Evolutionary conservation across 2,888 invertebrate genomes (phyloP).

Genomic region (Xestoiulus laeticollis): DNA sequence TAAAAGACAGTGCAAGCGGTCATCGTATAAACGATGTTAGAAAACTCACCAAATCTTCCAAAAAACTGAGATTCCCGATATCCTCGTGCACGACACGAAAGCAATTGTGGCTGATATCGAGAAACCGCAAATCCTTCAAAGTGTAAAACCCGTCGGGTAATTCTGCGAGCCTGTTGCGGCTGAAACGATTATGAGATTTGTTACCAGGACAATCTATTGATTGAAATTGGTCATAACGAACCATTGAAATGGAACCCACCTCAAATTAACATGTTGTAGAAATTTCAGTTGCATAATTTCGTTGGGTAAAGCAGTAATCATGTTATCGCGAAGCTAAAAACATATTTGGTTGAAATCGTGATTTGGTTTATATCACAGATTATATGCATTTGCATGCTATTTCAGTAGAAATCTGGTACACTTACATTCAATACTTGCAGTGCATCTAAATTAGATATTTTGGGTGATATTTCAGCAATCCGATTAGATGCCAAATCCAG

Average conservation of each 20-base stretch:
- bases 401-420: background rate
- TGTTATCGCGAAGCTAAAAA: conserved; percentile 33
- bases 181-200: conserved; percentile 44
- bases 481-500: conserved; percentile 71
- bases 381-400: background rate
- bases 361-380: background rate
- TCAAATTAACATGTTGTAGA: conserved; percentile 29
- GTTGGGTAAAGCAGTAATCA: conserved; percentile 9
- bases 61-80: conserved; percentile 80
- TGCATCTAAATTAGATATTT: conserved; percentile 63
- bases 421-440: conserved; percentile 66
- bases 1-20: background rate
- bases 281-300: conserved; percentile 19
- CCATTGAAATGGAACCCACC: background rate
- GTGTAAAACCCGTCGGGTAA: conserved; percentile 71
- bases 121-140: conserved; percentile 74
- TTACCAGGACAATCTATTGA: background rate
- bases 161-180: conserved; percentile 56
- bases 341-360: background rate
- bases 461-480: conserved; percentile 62
- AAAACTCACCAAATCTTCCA: conserved; percentile 74
- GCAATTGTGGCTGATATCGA: conserved; percentile 80
- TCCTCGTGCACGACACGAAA: conserved; percentile 74
- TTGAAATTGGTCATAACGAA: background rate
- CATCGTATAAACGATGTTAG: conserved; percentile 16